Conservation (phyloP, 2,888 invertebrate species). For the Archips crataeganus region DNA sequence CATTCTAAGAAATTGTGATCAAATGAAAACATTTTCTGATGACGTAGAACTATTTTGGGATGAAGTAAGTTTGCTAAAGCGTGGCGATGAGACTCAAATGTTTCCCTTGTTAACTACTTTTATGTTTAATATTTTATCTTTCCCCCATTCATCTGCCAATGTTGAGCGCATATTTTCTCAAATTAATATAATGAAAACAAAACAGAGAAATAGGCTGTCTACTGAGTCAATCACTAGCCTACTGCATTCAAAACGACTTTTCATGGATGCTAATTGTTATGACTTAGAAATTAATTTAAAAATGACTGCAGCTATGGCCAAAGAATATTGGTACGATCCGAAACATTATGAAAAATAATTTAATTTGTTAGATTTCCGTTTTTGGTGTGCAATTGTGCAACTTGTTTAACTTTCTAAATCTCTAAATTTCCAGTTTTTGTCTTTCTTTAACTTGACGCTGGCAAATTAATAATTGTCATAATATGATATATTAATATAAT, state of each 20-base stretch:
- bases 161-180: constrained; percentile 34
- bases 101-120: constrained; percentile 39
- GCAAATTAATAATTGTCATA: too few species aligned
- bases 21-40: constrained; percentile 40
- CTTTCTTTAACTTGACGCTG: too few species aligned
- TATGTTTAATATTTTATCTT: constrained; percentile 40
- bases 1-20: constrained; percentile 35
- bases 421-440: too few species aligned
- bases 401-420: too few species aligned
- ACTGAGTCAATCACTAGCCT: constrained; percentile 36
- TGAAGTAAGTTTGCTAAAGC: constrained; percentile 41
- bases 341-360: too few species aligned
- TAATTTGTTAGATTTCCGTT: too few species aligned
- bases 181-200: constrained; percentile 32
- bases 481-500: too few species aligned
- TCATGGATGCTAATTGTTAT: background rate
- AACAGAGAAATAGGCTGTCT: constrained; percentile 35
- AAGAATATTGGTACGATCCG: too few species aligned
- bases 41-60: constrained; percentile 43
- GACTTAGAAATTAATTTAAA: too few species aligned
- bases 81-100: constrained; percentile 41
- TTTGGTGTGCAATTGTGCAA: too few species aligned
- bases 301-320: too few species aligned
- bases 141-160: constrained; percentile 42
- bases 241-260: constrained; percentile 35